Evolutionary conservation across 2,797 vertebrate species (phyloP), one percentile per base, ranked within the genome.

Genomic region (Rhinogobio ventralis): DNA sequence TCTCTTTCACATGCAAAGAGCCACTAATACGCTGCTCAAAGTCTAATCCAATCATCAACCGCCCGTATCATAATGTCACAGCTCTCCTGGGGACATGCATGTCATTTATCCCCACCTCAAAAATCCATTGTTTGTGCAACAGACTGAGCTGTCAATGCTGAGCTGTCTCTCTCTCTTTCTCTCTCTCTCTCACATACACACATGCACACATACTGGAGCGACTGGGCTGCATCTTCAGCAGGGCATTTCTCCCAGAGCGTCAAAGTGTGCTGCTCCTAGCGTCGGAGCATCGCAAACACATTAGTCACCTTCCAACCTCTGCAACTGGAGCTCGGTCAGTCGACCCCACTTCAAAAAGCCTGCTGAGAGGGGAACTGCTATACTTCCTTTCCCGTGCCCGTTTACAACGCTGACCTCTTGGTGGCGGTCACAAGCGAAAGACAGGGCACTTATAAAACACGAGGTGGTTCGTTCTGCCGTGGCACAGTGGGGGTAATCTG

Each of bases 261-360:
- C 86, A 89, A 85, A 57, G 83, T 86, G 66, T 94, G 93, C 93
- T 94, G 93, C 95, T 94, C 94, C 95, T 92, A 94, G 93, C 93
- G 94, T 92, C 89, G 69, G 87, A 90, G 89, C 88, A 87, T 90
- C 77, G 93, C 89, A 93, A 94, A 86, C 93, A 87, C 94, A 94
- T 86, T 91, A 91, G 90, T 94, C 94, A 95, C 95, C 94, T 94
- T 94, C 91, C 94, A 94, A 94, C 94, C 94, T 66, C 85, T 79
- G 69, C 85, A 67, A 76, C 78, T 84, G 57, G n/a, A 74, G 68
- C 76, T 79, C 83, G 49, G 60, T 19, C 76, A 72, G 77, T 79
- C 76, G 57, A 73, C 36, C 77, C 57, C 78, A 64, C 68, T 79
- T 79, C 68, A 81, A 79, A 80, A 67, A 64, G 3, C 82, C 72